Conservation (phyloP, 2,797 vertebrate species). For the Echiichthys vipera region DNA sequence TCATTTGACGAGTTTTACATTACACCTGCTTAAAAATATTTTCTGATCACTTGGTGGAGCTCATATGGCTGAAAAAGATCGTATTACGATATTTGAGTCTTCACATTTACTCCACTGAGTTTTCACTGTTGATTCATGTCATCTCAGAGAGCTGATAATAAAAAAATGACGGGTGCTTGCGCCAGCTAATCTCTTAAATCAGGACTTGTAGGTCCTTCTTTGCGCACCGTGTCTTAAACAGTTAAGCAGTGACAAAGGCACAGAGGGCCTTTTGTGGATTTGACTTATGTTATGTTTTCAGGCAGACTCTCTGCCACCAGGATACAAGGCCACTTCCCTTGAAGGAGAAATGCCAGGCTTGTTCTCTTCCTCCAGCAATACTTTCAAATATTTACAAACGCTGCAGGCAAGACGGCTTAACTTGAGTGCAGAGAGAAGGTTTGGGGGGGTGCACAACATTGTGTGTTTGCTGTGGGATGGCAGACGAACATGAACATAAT, state of each 20-base stretch:
- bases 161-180: constrained; percentile 6
- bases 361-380: constrained; percentile 64
- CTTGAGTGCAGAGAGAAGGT: constrained; percentile 51
- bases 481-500: constrained; percentile 70
- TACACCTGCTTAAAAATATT: neutral
- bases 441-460: constrained; percentile 38
- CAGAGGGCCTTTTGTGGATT: constrained; percentile 43
- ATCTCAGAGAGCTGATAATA: constrained; percentile 7
- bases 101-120: neutral
- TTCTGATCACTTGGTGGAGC: neutral
- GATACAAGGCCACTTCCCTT: constrained; percentile 37
- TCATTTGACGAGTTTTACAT: neutral
- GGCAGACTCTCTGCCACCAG: constrained; percentile 38
- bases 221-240: constrained; percentile 26
- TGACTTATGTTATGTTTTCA: constrained; percentile 42
- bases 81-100: neutral
- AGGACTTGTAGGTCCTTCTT: constrained; percentile 13
- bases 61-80: neutral
- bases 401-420: constrained; percentile 72
- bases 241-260: constrained; percentile 31
- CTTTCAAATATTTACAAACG: constrained; percentile 80
- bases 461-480: constrained; percentile 32
- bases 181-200: constrained; percentile 36
- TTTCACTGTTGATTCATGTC: constrained; percentile 9
- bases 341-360: constrained; percentile 63